Evolutionary conservation across 2,888 invertebrate species (phyloP).

Genomic region (Flabesymbios commensalis): DNA sequence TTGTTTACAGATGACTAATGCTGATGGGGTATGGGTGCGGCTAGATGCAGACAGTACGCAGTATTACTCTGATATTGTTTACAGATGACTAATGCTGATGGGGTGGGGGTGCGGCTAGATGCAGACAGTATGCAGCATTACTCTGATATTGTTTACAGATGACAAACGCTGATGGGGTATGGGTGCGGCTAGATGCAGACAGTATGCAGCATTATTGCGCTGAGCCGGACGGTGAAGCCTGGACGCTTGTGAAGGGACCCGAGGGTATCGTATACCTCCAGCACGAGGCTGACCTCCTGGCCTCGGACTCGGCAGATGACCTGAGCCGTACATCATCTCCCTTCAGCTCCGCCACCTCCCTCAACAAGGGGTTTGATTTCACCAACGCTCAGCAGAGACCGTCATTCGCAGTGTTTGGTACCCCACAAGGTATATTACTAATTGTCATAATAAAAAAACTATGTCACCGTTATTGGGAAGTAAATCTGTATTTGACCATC

Average conservation of each 20-base stretch:
- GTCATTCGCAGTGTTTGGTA: conserved; percentile 30
- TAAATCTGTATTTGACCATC: too few species aligned
- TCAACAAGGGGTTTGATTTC: conserved; percentile 68
- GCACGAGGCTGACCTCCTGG: conserved; percentile 63
- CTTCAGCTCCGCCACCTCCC: conserved; percentile 19
- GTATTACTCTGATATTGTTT: too few species aligned
- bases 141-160: conserved; percentile 65
- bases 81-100: too few species aligned
- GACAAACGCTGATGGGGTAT: conserved; percentile 80
- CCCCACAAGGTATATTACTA: conserved; percentile 15
- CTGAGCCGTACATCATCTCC: conserved; percentile 42
- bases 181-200: conserved; percentile 86
- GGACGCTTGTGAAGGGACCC: conserved; percentile 73
- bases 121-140: too few species aligned
- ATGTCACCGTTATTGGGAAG: too few species aligned
- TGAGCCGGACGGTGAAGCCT: conserved; percentile 70
- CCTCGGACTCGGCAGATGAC: not conserved
- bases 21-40: too few species aligned
- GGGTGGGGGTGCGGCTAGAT: too few species aligned
- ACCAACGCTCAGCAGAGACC: conserved; percentile 58
- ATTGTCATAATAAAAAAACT: not conserved
- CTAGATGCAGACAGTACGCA: too few species aligned
- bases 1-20: too few species aligned
- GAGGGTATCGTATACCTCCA: conserved; percentile 69
- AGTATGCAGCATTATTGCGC: conserved; percentile 70